Evolutionary conservation across 2,797 vertebrate species (phyloP), one percentile per base, ranked within the genome.

Genomic region (Melanotaenia nigrans): DNA sequence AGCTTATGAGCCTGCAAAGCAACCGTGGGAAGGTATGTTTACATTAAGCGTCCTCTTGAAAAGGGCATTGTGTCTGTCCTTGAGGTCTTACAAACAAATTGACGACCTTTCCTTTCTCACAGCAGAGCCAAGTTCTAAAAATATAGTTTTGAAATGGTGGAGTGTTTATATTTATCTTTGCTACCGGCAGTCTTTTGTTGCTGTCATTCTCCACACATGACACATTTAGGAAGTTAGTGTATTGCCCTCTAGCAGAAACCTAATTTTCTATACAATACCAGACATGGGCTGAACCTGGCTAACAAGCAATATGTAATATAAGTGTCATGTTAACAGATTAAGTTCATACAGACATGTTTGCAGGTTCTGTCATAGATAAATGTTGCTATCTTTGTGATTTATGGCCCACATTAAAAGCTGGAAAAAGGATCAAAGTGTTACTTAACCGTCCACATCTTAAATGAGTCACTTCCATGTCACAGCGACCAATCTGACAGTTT

Each of bases 11-110:
- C n/a, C 42, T 66, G 25, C 7, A n/a, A 40, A 36, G 4, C 24
- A 49, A 40, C 25, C 24, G 14, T 57, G 28, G 6, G 36, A 60
- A 54, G 28, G 22, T 61, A 9, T 71, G 28, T 65, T 77, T 61
- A 65, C 22, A 55, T 61, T 28, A 14, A 25, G 7, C 63, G 24
- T 22, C 35, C 54, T 28, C 25, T 28, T 25, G 28, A 22, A 13
- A 32, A 33, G n/a, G 36, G 28, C 40, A 59, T 65, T 53, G 56
- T 51, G 42, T 60, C 16, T 4, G 28, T 56, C 28, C 28, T 49
- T 49, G 30, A 24, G 9, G 8, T 47, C 20, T 42, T 56, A 24
- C 9, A 62, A 56, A 60, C 32, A 49, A 40, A 42, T 22, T 70
- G 18, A 28, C n/a, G 57, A 30, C 22, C 4, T 61, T 61, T 45